These are phyloP conservation scores for Macrotis lagotis DNA, from an alignment of 2,113 vertebrate species.

Conservation along the genomic window DNA sequence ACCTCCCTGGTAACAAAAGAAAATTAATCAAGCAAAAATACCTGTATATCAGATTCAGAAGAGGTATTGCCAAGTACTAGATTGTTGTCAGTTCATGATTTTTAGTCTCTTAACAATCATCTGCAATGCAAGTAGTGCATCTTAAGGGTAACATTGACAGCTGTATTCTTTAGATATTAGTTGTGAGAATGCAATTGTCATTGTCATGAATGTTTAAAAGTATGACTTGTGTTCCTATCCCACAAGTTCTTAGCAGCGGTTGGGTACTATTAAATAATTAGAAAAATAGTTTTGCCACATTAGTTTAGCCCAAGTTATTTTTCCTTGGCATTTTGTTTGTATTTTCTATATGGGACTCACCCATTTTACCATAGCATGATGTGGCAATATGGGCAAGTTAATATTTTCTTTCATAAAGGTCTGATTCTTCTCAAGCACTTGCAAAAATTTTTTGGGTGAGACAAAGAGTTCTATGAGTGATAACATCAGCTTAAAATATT, in stretches of 20 bases:
- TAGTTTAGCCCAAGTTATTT: neutral
- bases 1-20: neutral
- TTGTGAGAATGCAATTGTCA: neutral
- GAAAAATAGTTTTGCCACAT: neutral
- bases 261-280: neutral
- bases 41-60: neutral
- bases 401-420: neutral
- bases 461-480: neutral
- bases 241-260: neutral
- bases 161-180: neutral
- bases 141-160: neutral
- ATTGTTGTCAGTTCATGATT: neutral
- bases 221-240: neutral
- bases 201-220: neutral
- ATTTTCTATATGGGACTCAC: neutral
- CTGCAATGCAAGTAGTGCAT: neutral
- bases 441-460: neutral
- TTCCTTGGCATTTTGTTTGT: neutral
- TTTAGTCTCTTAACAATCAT: neutral
- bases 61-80: neutral
- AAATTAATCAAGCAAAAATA: neutral
- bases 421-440: neutral
- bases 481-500: neutral
- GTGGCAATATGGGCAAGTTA: neutral
- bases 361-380: neutral